phyloP scores from a whole-genome alignment of 2,113 vertebrate genomes.

The Urocitellus parryii region DNA sequence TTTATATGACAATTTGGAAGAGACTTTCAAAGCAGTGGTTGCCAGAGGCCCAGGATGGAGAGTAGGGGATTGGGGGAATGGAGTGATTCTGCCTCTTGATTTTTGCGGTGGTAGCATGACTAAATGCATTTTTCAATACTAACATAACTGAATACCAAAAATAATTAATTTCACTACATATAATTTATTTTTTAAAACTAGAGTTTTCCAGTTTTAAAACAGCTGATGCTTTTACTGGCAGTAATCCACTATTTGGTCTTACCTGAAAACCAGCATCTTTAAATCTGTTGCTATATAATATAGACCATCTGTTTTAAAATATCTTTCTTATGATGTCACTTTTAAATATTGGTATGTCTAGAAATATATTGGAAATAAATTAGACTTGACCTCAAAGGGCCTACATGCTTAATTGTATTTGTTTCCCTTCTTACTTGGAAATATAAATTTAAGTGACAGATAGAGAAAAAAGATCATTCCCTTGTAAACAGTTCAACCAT shows the following conservation, averaged over 20 bases:
- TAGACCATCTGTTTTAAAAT: constrained; percentile 66
- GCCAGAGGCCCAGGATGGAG: neutral
- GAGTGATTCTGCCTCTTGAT: neutral
- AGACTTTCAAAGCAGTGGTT: neutral
- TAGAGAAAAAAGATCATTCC: neutral
- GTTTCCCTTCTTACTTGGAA: constrained; percentile 33
- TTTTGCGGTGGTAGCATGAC: neutral
- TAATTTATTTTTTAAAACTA: constrained; percentile 21
- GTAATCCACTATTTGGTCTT: constrained; percentile 46
- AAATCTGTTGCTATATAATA: constrained; percentile 29
- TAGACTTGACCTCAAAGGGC: constrained; percentile 45
- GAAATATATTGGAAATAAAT: constrained; percentile 56
- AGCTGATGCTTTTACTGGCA: constrained; percentile 37
- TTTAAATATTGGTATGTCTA: constrained; percentile 56
- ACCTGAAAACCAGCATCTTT: constrained; percentile 42
- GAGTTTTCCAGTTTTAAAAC: constrained; percentile 30
- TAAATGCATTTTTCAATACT: neutral
- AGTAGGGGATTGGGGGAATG: neutral
- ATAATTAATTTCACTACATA: neutral
- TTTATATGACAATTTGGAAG: neutral
- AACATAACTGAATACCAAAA: neutral
- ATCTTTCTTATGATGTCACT: constrained; percentile 36
- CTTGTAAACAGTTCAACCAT: neutral
- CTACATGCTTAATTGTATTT: neutral
- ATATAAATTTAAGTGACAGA: constrained; percentile 1